Percentiles rank a stretch among this genome's conserved stretches.
Evolutionary conservation across 2,113 vertebrate genomes (phyloP).

Genomic region (Acrocephalus arundinaceus): DNA sequence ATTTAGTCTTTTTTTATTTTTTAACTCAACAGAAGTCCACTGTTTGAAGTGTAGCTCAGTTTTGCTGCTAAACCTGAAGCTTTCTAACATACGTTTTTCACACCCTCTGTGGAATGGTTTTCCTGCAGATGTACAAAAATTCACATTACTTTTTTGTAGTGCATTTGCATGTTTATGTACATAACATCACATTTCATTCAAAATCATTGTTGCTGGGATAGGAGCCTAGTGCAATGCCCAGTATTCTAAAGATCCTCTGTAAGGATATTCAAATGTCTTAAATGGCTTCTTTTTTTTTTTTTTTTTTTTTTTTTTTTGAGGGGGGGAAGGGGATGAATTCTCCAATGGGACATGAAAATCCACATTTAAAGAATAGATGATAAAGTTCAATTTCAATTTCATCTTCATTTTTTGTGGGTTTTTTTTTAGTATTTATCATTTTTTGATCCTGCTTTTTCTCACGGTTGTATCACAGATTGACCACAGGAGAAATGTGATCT

Average conservation of each 20-base stretch:
- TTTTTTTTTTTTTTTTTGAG: not conserved
- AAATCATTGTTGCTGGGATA: not conserved
- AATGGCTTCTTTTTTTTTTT: not conserved
- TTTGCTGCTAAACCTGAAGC: not conserved
- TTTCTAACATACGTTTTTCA: not conserved
- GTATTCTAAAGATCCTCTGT: not conserved
- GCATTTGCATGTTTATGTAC: not conserved
- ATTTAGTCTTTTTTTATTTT: not conserved
- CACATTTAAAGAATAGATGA: not conserved
- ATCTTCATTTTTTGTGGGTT: not conserved
- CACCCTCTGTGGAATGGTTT: not conserved
- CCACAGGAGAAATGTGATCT: not conserved
- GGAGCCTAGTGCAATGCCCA: not conserved
- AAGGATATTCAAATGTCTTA: not conserved
- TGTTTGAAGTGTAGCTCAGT: not conserved
- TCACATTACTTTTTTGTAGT: not conserved
- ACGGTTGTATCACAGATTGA: not conserved
- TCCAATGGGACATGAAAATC: not conserved
- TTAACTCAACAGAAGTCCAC: not conserved
- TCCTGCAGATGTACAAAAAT: not conserved
- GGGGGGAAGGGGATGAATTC: fast-evolving
- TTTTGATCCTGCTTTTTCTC: not conserved
- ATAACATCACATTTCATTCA: not conserved
- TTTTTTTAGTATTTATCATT: not conserved
- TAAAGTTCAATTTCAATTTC: not conserved